Percentiles rank a stretch among this genome's conserved stretches.
Evolutionary conservation across 2,113 vertebrate genomes (phyloP).

Genomic region (Felis chaus): DNA sequence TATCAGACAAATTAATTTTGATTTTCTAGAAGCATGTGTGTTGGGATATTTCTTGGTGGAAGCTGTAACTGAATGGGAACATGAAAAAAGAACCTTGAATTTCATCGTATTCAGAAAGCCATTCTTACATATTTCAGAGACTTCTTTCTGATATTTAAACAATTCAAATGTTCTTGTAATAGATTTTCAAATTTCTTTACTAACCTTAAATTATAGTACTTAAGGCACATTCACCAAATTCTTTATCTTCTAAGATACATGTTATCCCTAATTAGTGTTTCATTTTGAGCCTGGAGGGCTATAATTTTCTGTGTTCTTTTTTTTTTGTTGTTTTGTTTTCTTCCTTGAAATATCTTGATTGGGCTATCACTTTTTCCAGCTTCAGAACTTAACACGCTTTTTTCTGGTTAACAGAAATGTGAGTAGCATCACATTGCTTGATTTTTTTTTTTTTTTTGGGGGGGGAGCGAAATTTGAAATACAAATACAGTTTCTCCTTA

Average conservation of each 20-base stretch:
- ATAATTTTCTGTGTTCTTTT: slow-evolving; percentile 71
- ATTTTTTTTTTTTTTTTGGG: background rate
- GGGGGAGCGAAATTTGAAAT: slow-evolving; percentile 33
- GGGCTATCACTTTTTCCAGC: slow-evolving; percentile 65
- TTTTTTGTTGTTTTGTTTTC: background rate
- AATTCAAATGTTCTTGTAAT: slow-evolving; percentile 56
- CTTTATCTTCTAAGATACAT: slow-evolving; percentile 46
- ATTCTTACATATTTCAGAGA: slow-evolving; percentile 42
- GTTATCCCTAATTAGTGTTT: slow-evolving; percentile 79
- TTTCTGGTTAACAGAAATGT: slow-evolving; percentile 56
- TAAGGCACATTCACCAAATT: slow-evolving; percentile 64
- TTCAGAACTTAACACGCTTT: slow-evolving; percentile 55
- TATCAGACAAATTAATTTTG: background rate
- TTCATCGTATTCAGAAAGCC: slow-evolving; percentile 40
- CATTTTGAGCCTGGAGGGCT: slow-evolving; percentile 58
- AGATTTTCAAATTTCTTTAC: slow-evolving; percentile 55
- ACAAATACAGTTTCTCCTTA: background rate
- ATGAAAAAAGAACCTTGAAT: slow-evolving; percentile 37
- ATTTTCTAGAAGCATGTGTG: background rate
- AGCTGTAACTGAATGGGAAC: background rate
- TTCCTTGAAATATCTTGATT: slow-evolving; percentile 25
- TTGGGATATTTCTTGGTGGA: background rate
- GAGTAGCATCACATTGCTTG: slow-evolving; percentile 42
- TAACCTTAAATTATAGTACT: slow-evolving; percentile 78
- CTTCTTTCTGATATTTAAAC: slow-evolving; percentile 58